Base-by-base conservation (phyloP, 1,140 invertebrate species). In the Proales similis region DNA sequence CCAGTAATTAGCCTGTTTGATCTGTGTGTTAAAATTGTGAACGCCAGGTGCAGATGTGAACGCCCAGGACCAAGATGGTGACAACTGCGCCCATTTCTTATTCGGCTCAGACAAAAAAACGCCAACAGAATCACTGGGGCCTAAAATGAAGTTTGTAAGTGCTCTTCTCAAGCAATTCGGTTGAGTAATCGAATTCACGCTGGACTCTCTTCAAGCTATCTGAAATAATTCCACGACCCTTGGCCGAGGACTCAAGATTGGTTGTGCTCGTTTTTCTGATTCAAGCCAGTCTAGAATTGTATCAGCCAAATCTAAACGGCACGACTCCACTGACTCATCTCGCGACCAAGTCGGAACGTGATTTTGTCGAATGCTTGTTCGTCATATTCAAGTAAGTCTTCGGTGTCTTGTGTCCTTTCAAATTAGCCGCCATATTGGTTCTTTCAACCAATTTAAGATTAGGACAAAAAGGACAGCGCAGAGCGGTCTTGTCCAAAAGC, bases 21-120 rank as follows among this genome's bases (percentile, higher is more conserved):
- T 32, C 30, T 22, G 9, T 6, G 27, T 61, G n/a, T 17, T 43
- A 4, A 12, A 43, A 17, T 53, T 60, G 11, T 11, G 1, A 45
- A 11, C 33, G 63, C 49, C 29, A 66, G 82, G 82, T 33, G 86
- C 86, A 1, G 80, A 85, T 67, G 78, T 89, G 0, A 81, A 82
- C 63, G 83, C 82, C 9, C 81, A 82, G 45, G 87, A 91, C 71
- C 87, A 90, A 73, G 87, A 90, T 68, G 86, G 85, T 2, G 86
- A 90, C 67, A 88, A 85, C 2, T 83, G 84, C n/a, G 73, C 90
- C 27, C 87, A 90, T 70, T 42, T 57, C 11, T 12, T 57, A 19
- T 39, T 42, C 51, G 30, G 14, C 29, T n/a, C 0, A n/a, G n/a
- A n/a, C n/a, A n/a, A n/a, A n/a, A n/a, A n/a, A n/a, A n/a, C 22